Evolutionary conservation across 92 coral and sea anemone species (phyloP), one percentile per base, ranked within the genome.

Genomic region (Umimayanthus kanabou): DNA sequence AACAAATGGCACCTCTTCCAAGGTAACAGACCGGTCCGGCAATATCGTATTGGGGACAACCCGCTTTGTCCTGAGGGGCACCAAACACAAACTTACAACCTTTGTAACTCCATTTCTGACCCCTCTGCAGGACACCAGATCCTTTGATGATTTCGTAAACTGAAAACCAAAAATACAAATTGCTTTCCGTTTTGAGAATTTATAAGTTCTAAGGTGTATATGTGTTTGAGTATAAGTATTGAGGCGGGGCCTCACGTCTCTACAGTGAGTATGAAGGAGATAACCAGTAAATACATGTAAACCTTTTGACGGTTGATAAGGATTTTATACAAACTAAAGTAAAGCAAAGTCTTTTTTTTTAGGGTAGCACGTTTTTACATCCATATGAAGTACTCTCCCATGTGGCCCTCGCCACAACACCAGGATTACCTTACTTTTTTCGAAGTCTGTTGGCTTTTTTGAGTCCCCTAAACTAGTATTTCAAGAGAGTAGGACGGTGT

Each of bases 1-100:
- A 73, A 39, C 77, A 73, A 1, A 73, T 73, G 39, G 77, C 77
- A 39, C 77, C 77, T 30, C 43, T 73, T 16, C 23, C 13, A 6
- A 73, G 77, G 43, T 73, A 73, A 33, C 77, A 73, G 42, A 33
- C 77, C 20, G 77, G 77, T 33, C 47, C 26, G 77, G 47, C 77
- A 23, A 73, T 73, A 18, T 5, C 5, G n/a, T 5, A 3, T 73
- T 47, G 42, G 45, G 47, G 77, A 33, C 77, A 73, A 3, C 77
- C 77, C 23, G 77, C 42, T 2, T 30, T 20, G 0, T 30, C 20
- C 13, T 30, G 39, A 15, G 43, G 77, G 22, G 42, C 77, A 73
- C 43, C 77, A 73, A 73, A 73, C 37, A 73, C 43, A 73, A 73
- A 73, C 6, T n/a, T 73, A 18, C 77, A 73, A 5, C 23, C 77